A percentile compares a stretch with the other conserved stretches of the same genome.
These are phyloP conservation scores for Mobula birostris DNA, from an alignment of 2,113 vertebrate species.

Conservation along the genomic window DNA sequence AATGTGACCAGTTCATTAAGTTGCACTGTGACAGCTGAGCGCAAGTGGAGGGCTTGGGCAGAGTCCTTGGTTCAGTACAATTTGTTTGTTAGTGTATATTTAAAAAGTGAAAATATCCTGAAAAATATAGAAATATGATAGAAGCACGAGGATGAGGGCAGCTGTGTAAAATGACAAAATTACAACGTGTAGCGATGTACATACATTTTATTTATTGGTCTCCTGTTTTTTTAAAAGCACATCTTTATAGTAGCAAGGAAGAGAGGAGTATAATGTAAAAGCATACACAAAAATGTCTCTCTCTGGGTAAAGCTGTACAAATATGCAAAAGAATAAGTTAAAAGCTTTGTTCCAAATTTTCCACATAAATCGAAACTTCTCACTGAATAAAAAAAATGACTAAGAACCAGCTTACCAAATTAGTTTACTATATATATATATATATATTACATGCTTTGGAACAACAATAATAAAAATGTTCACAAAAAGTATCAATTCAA, in stretches of 20 bases:
- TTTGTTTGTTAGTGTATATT: neutral
- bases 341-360: constrained; percentile 45
- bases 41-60: too few relatives aligned
- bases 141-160: too few relatives aligned
- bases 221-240: constrained; percentile 36
- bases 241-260: constrained; percentile 23
- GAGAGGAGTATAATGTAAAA: constrained; percentile 49
- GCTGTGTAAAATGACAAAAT: neutral
- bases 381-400: constrained; percentile 80
- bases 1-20: too few relatives aligned
- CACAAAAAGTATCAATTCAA: constrained; percentile 61
- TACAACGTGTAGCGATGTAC: neutral
- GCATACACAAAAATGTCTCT: constrained; percentile 59
- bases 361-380: constrained; percentile 59
- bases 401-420: constrained; percentile 95
- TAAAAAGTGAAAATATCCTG: neutral
- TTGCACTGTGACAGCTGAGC: too few relatives aligned
- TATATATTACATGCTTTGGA: constrained; percentile 94
- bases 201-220: constrained; percentile 22
- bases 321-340: constrained; percentile 69
- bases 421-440: constrained; percentile 53
- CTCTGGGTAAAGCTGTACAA: constrained; percentile 63
- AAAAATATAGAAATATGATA: neutral
- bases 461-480: constrained; percentile 53
- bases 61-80: too few relatives aligned